A percentile compares a stretch with the other conserved stretches of the same genome.
These are phyloP conservation scores for Pseudorasbora parva DNA, from an alignment of 2,113 vertebrate species.

Conservation along the genomic window DNA sequence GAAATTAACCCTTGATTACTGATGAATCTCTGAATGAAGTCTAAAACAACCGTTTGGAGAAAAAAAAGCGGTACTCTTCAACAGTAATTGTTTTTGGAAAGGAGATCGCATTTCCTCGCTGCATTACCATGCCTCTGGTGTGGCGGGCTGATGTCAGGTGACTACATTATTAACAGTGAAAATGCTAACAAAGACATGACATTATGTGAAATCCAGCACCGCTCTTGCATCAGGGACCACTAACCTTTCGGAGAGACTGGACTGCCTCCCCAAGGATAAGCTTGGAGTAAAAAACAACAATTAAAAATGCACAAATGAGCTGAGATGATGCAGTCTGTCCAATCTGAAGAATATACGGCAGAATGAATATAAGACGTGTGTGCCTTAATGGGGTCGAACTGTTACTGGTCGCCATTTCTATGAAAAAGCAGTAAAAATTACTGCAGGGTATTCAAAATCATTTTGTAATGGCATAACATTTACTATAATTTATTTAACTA, in stretches of 20 bases:
- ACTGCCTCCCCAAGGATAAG: conserved; percentile 62
- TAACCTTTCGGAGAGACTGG: conserved; percentile 68
- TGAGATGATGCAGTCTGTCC: conserved; percentile 57
- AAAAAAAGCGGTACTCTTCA: conserved; percentile 20
- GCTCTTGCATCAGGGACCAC: conserved; percentile 73
- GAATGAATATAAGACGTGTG: background rate
- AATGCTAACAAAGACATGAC: conserved; percentile 69
- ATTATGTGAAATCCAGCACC: conserved; percentile 72
- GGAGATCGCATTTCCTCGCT: conserved; percentile 55
- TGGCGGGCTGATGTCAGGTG: conserved; percentile 62
- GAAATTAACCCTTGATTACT: conserved; percentile 99
- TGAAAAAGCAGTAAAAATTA: background rate
- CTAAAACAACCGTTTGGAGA: conserved; percentile 68
- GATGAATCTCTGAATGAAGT: conserved; percentile 72
- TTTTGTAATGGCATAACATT: background rate
- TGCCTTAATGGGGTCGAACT: background rate
- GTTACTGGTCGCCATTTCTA: background rate
- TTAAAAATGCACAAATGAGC: conserved; percentile 70
- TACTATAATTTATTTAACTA: too few species aligned
- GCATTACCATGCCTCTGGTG: conserved; percentile 59
- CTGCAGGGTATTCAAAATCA: background rate
- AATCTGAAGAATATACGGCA: conserved; percentile 16
- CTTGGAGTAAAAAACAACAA: conserved; percentile 62
- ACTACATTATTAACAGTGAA: conserved; percentile 70
- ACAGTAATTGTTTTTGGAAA: conserved; percentile 67